Evolutionary conservation across 2,113 vertebrate genomes (phyloP).

Genomic region (Junco hyemalis): DNA sequence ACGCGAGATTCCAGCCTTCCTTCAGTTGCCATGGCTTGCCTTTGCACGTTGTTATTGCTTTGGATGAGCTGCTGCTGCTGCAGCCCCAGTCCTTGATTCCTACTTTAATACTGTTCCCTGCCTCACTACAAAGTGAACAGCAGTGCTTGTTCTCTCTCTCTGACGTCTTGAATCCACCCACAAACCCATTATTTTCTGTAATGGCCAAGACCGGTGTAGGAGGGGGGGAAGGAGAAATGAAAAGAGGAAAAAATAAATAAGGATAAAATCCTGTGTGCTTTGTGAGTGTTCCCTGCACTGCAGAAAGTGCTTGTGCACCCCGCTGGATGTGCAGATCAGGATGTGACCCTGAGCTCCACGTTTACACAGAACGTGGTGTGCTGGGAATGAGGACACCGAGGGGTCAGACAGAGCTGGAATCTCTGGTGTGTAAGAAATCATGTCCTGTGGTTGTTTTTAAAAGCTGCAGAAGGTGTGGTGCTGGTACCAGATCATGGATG

Average conservation of each 20-base stretch:
- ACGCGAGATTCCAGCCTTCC: conserved; percentile 34
- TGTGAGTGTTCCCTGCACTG: neutral
- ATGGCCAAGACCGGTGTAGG: neutral
- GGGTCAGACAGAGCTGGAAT: neutral
- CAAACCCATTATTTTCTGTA: conserved; percentile 46
- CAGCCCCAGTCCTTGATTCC: conserved; percentile 49
- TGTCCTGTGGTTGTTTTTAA: neutral
- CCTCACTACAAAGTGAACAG: conserved; percentile 55
- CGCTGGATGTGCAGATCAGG: neutral
- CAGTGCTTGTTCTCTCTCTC: conserved; percentile 42
- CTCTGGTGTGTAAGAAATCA: neutral
- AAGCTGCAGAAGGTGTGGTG: neutral
- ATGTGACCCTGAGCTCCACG: neutral
- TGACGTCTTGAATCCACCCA: conserved; percentile 41
- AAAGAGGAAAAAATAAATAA: neutral
- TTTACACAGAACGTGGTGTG: neutral
- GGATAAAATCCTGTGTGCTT: neutral
- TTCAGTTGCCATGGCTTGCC: conserved; percentile 32
- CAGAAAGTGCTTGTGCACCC: neutral
- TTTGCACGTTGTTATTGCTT: conserved; percentile 48
- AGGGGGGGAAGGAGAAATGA: neutral
- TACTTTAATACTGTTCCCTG: conserved; percentile 57
- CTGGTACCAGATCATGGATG: neutral
- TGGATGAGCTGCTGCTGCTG: conserved; percentile 48
- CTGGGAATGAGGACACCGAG: neutral